Evolutionary conservation across 1,140 invertebrate genomes (phyloP), one percentile per base, ranked within the genome.

Genomic region (Protaetia brevitarsis): DNA sequence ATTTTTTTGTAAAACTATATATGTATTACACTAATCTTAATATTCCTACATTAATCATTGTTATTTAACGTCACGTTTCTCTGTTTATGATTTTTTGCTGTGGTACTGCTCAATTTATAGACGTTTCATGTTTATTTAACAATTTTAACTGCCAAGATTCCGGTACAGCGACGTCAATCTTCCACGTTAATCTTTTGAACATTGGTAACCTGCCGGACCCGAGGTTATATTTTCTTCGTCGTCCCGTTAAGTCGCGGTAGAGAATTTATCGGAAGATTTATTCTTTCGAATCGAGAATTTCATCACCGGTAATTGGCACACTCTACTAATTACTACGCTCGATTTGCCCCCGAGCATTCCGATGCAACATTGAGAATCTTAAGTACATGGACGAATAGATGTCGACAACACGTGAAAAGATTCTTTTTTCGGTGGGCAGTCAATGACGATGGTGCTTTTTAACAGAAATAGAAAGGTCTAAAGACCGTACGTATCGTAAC

Each of bases 291-390:
- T 29, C 29, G 29, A 29, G 26, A 31, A 59, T 59, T 59, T 59
- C 57, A 31, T 59, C 57, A 59, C 57, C 57, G 26, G 29, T 59
- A 59, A 59, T 59, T 59, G 57, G 57, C 57, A 59, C 57, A 59
- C 57, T 59, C 16, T 28, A 59, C 27, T 59, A 59, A 59, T 59
- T 59, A 59, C 29, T 59, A 13, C 57, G 57, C 26, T 28, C 57
- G 57, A 59, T 59, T 59, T 59, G 29, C 57, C 11, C 26, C 4
- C 7, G 11, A 19, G 57, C 11, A 59, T 59, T 59, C 29, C 10
- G 13, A 59, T 31, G 57, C 57, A 59, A 59, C 57, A 29, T 59
- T 59, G 57, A 59, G 16, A 7, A 7, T 31, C 57, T 29, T 59
- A 59, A 59, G 57, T 59, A 59, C 26, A 59, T 31, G 29, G 13